Base-by-base conservation (phyloP, 2,113 vertebrate species). In the Prionailurus bengalensis region DNA sequence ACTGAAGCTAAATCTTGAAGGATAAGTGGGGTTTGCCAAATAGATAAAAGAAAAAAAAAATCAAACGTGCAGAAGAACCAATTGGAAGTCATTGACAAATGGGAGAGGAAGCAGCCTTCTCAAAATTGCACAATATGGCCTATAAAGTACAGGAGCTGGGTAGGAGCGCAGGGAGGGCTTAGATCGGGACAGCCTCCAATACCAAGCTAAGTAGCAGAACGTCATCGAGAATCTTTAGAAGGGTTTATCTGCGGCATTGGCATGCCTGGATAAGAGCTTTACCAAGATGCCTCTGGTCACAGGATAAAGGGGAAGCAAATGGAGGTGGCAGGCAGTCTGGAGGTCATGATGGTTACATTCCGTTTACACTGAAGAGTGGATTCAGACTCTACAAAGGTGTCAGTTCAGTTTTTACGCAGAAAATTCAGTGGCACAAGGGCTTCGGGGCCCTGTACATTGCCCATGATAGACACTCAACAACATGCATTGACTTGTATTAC, bases 1-100 rank as follows among this genome's bases (percentile, higher is more conserved):
- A n/a, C 33, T 79, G 88, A 74, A 68, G 23, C 23, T 78, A 65
- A 79, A 29, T 86, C 23, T 91, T 68, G 66, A 58, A 96, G 55
- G 70, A 39, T 80, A 53, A 55, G n/a, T 48, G 23, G 61, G n/a
- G 53, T 65, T 65, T 63, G 42, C 39, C 33, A 96, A 74, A n/a
- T 23, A 86, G n/a, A 87, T 33, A 58, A 45, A 92, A 25, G 10
- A 4, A 79, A n/a, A 42, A 91, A 48, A 80, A 81, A 80, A 81
- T 71, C 27, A 76, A 78, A 91, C 7, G 45, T 51, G 86, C 79
- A 9, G 23, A 85, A 89, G 58, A 89, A 58, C 48, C 65, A 92
- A 36, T 14, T 63, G 19, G 27, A 95, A 78, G 36, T 23, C 61
- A 65, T 15, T 0, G 2, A 51, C 33, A 27, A 78, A 58, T 1